Evolutionary conservation across 1,140 invertebrate species (phyloP), one percentile per base, ranked within the genome.

Genomic region (Sesamia nonagrioides): DNA sequence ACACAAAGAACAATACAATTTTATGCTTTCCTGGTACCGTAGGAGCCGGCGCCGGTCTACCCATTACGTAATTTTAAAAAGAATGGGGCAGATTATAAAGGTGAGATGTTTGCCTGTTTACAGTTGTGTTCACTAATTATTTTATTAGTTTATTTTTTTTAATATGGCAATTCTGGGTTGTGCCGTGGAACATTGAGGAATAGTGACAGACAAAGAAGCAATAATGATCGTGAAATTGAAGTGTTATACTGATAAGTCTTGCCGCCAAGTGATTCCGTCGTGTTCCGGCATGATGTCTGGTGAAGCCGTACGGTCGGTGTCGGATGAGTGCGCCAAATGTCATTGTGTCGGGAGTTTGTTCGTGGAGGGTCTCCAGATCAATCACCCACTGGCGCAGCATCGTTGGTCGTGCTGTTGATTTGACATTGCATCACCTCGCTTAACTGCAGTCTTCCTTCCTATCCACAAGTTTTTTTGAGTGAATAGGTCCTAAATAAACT

Each of bases 1-100:
- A 37, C 6, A 37, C 40, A 1, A 58, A 84, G 83, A 89, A 91
- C 86, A 89, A 90, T 83, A 80, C 37, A 7, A 48, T 75, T 61
- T 61, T 75, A 52, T 71, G 45, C 68, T 33, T 2, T 2, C 18
- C 48, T 71, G 13, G 68, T 45, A 37, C 45, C 27, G 48, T 27
- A 35, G 21, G 56, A 82, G 33, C 11, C 80, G 89, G 89, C 89
- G 89, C 87, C 88, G 80, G 56, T 69, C 1, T 15, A 27, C 3
- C 27, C 3, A 48, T 48, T 50, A 27, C 18, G 13, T 50, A 6
- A 50, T 33, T 50, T 48, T 21, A 4, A 50, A 69, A n/a, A 69
- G 18, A 69, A 69, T 69, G 8, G 27, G 66, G 15, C 6, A 33
- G 3, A 7, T 15, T 48, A 48, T 69, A 69, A 33, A 33, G 9